Conservation (phyloP, 2,113 vertebrate species). For the Aplodontia rufa region DNA sequence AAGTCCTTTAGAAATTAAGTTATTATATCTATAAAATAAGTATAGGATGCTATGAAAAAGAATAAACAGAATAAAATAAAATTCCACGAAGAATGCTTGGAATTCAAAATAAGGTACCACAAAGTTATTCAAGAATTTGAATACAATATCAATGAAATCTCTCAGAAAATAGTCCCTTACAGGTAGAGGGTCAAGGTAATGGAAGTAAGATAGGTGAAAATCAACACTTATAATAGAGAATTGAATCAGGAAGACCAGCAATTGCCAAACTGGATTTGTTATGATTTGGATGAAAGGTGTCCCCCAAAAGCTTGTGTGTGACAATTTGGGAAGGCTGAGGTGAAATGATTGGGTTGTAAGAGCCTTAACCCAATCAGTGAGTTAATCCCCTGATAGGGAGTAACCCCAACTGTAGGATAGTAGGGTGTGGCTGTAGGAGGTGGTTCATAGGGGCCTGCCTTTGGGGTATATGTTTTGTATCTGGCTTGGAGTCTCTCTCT, state of each 20-base stretch:
- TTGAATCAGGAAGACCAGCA: background rate
- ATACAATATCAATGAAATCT: background rate
- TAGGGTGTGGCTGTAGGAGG: too few species aligned
- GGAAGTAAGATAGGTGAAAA: background rate
- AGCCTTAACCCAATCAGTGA: too few species aligned
- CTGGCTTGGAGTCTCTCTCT: too few species aligned
- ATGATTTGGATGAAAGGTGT: too few species aligned
- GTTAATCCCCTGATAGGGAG: too few species aligned
- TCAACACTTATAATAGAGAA: background rate
- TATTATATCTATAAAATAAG: background rate
- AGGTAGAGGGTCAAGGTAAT: background rate
- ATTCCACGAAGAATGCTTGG: background rate
- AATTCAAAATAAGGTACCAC: constrained; percentile 35
- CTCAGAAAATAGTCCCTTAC: background rate
- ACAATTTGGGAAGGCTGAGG: too few species aligned
- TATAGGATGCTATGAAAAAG: background rate
- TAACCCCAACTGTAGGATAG: too few species aligned
- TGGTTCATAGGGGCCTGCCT: too few species aligned
- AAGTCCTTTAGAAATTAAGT: background rate
- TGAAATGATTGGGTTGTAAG: too few species aligned
- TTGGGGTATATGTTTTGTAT: too few species aligned
- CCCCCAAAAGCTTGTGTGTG: too few species aligned
- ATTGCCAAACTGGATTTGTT: background rate
- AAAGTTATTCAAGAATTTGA: constrained; percentile 3
- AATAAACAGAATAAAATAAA: too few species aligned